Conservation (phyloP, 2,797 vertebrate species). For the Gymnoscopelus microlampas region DNA sequence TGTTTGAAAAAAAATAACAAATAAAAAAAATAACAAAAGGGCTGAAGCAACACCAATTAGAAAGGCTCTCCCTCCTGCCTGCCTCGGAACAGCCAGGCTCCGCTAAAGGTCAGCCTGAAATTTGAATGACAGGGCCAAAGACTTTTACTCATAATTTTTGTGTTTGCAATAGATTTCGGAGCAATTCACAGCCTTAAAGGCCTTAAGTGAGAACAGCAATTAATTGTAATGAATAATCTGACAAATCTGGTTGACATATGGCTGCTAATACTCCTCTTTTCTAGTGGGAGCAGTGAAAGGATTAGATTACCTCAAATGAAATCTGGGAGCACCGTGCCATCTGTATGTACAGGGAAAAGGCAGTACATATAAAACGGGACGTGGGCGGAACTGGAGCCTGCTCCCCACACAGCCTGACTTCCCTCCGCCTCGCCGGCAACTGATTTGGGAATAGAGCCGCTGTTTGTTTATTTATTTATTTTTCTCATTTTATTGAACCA, state of each 20-base stretch:
- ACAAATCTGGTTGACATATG: constrained; percentile 99
- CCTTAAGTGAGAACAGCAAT: constrained; percentile 99
- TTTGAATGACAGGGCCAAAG: constrained; percentile 99
- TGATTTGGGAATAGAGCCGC: constrained; percentile 87
- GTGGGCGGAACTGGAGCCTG: constrained; percentile 88
- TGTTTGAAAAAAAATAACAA: constrained; percentile 78
- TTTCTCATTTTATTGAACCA: constrained; percentile 89
- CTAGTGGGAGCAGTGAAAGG: constrained; percentile 99
- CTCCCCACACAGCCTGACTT: constrained; percentile 86
- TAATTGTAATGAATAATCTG: constrained; percentile 99
- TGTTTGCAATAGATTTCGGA: constrained; percentile 99
- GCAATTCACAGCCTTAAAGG: constrained; percentile 99
- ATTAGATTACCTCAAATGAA: constrained; percentile 99
- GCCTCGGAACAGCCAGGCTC: constrained; percentile 97
- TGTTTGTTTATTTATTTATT: constrained; percentile 29
- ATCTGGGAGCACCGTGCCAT: constrained; percentile 98
- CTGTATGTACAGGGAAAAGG: constrained; percentile 94
- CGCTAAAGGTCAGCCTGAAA: constrained; percentile 99
- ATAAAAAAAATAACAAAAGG: constrained; percentile 59
- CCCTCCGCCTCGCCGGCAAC: constrained; percentile 82
- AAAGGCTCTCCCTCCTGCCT: constrained; percentile 94
- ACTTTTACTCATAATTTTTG: constrained; percentile 99
- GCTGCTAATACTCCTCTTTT: constrained; percentile 99
- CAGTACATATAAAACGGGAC: constrained; percentile 89
- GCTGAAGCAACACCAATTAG: constrained; percentile 94